phyloP scores from a whole-genome alignment of 2,113 vertebrate genomes.

The Ammodramus savannarum region DNA sequence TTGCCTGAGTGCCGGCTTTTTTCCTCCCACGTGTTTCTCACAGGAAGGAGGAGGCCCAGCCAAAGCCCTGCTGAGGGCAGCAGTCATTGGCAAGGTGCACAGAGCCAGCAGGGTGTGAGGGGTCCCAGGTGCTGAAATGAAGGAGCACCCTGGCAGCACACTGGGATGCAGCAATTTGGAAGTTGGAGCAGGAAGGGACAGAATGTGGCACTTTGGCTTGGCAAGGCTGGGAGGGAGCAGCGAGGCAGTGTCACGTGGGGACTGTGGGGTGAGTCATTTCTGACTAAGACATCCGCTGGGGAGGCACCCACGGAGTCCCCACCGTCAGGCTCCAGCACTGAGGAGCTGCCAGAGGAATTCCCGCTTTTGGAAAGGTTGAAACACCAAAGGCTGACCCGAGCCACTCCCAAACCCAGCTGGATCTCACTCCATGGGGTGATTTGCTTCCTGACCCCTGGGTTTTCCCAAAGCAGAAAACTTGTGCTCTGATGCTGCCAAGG shows the following conservation, averaged over 20 bases:
- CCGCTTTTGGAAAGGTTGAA: neutral
- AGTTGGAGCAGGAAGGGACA: neutral
- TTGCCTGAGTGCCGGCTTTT: neutral
- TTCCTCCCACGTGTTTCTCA: fast-evolving
- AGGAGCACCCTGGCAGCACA: neutral
- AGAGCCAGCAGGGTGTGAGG: neutral
- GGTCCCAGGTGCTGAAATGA: neutral
- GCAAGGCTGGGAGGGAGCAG: slow-evolving; percentile 1
- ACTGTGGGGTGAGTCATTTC: neutral
- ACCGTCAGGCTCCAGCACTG: neutral
- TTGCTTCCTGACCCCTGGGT: neutral
- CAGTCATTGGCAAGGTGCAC: fast-evolving
- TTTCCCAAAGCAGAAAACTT: neutral
- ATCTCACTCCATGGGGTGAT: neutral
- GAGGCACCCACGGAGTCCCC: slow-evolving; percentile 21
- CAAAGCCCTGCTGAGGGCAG: neutral
- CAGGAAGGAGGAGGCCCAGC: neutral
- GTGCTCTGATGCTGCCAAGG: neutral
- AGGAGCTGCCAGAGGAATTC: slow-evolving; percentile 3
- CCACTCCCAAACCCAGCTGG: neutral
- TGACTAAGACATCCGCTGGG: neutral
- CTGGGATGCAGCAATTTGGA: fast-evolving
- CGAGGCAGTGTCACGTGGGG: neutral
- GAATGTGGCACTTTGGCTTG: neutral
- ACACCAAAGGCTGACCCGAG: neutral